A percentile compares a stretch with the other conserved stretches of the same genome.
Conservation (phyloP, 2,113 vertebrate species). For the Clinocottus analis region DNA sequence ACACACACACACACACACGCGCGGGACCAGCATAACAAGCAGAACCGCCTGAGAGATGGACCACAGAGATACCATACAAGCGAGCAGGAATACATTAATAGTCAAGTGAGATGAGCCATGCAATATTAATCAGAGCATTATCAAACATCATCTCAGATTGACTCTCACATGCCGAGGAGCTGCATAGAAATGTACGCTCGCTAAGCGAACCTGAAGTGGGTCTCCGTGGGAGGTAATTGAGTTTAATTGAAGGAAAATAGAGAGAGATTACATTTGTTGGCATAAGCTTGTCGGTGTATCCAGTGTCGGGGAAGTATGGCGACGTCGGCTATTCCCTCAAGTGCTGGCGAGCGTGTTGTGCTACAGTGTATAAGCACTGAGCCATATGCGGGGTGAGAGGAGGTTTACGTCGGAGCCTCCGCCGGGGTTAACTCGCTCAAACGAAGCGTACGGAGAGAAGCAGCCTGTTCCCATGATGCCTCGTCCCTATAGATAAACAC, state of each 20-base stretch:
- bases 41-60: slow-evolving; percentile 56
- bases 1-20: slow-evolving; percentile 31
- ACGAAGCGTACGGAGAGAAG: slow-evolving; percentile 33
- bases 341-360: slow-evolving; percentile 22
- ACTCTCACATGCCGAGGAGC: slow-evolving; percentile 50
- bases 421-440: slow-evolving; percentile 37
- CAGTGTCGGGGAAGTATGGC: slow-evolving; percentile 24
- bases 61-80: slow-evolving; percentile 59
- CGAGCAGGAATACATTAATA: slow-evolving; percentile 71
- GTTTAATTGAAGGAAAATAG: slow-evolving; percentile 53
- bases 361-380: not conserved
- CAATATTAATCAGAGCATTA: slow-evolving; percentile 78
- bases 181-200: slow-evolving; percentile 31
- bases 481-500: slow-evolving; percentile 23
- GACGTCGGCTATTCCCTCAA: slow-evolving; percentile 16
- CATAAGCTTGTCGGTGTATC: slow-evolving; percentile 13
- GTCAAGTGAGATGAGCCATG: slow-evolving; percentile 69
- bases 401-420: slow-evolving; percentile 19
- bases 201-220: slow-evolving; percentile 37
- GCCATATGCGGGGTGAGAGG: slow-evolving; percentile 29
- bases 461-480: slow-evolving; percentile 24
- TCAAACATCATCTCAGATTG: slow-evolving; percentile 70
- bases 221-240: slow-evolving; percentile 38
- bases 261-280: slow-evolving; percentile 31
- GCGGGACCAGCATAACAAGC: slow-evolving; percentile 54